Evolutionary conservation across 2,797 vertebrate species (phyloP), one percentile per base, ranked within the genome.

Genomic region (Chelidonichthys spinosus): DNA sequence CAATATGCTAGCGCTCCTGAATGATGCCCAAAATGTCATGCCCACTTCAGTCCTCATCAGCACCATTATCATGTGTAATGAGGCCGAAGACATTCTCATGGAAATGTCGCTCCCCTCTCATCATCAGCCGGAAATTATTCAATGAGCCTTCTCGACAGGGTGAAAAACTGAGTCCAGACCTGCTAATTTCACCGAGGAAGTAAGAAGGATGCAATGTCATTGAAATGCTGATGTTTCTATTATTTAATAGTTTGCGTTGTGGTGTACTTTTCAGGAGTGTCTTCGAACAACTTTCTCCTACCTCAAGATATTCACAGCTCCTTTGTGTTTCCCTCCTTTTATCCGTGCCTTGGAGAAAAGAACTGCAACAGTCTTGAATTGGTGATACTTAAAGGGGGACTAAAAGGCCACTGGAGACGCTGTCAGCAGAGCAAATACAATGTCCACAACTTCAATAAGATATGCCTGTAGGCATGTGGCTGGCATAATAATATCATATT

Each of bases 51-150:
- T 70, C 62, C 75, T 85, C 74, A 74, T 81, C 59, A 79, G 47
- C 43, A 2, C 47, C 55, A 81, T 89, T 85, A 85, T 83, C 67
- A 81, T 78, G 66, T 61, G 63, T 74, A 86, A 90, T 83, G 67
- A 84, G 80, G 62, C 56, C 18, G 40, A 77, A 53, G 54, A 52
- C 36, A 70, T 88, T 91, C 37, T 78, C 18, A 86, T 88, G 88
- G 61, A 88, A 88, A 89, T 92, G 0, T 10, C 8, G 15, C 59
- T 59, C 60, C 9, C 5, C 18, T 62, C 60, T 69, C 32, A 25
- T 69, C 14, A 40, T 64, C 40, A 50, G 11, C 25, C 44, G 32
- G 39, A 61, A 75, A 81, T 62, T 35, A 79, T 81, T 87, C 67
- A 73, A 52, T 63, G 43, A 81, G 63, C 40, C 44, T 44, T 32